phyloP scores from a whole-genome alignment of 2,113 vertebrate genomes.

The Porphyrio hochstetteri region DNA sequence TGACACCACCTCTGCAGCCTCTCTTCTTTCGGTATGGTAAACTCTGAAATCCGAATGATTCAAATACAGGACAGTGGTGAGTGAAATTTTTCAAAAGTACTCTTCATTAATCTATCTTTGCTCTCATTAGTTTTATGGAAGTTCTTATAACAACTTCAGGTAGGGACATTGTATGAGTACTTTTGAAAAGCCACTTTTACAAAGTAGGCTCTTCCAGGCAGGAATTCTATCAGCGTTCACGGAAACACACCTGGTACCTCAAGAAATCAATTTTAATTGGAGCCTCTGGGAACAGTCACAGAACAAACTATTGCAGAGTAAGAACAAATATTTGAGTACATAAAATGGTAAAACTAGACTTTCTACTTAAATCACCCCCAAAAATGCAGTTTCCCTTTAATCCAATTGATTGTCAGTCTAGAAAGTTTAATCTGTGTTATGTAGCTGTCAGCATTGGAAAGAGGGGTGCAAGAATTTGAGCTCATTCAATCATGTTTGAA shows the following conservation, averaged over 20 bases:
- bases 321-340: background rate
- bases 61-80: background rate
- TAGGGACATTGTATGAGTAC: background rate
- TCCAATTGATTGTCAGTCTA: background rate
- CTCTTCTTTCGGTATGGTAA: background rate
- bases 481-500: background rate
- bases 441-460: background rate
- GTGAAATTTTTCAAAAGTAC: background rate
- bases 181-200: background rate
- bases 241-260: background rate
- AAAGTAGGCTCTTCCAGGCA: background rate
- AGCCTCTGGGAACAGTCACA: background rate
- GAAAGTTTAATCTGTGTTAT: background rate
- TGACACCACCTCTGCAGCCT: background rate
- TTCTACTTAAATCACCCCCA: background rate
- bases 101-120: background rate
- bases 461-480: background rate
- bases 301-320: background rate
- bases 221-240: background rate
- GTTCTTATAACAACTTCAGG: background rate
- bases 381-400: background rate
- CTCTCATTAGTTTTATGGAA: background rate
- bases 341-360: background rate
- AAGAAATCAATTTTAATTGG: background rate
- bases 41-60: background rate